Evolutionary conservation across 2,888 invertebrate species (phyloP).

Genomic region (Drosophila kokeensis): DNA sequence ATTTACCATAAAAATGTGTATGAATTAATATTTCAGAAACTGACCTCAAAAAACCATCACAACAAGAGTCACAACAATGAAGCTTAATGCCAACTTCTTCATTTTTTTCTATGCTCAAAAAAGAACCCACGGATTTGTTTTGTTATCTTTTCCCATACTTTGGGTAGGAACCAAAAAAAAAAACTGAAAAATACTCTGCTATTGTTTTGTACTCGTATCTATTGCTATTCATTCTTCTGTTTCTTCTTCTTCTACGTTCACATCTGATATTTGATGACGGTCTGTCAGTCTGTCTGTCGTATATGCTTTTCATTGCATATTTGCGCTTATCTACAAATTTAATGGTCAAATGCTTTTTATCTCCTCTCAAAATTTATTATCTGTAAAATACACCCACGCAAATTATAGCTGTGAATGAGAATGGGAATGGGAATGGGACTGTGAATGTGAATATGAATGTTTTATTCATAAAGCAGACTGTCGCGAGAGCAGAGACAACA

Average conservation of each 20-base stretch:
- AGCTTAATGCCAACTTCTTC: slow-evolving; percentile 30
- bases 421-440: slow-evolving; percentile 39
- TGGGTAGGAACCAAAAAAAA: slow-evolving; percentile 23
- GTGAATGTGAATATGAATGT: slow-evolving; percentile 46
- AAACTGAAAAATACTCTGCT: slow-evolving; percentile 15
- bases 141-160: slow-evolving; percentile 63
- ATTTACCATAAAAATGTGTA: slow-evolving; percentile 22
- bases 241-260: neutral
- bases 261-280: neutral
- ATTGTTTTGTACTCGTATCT: slow-evolving; percentile 44
- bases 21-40: slow-evolving; percentile 17
- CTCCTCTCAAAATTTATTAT: slow-evolving; percentile 68
- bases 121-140: slow-evolving; percentile 63
- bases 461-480: slow-evolving; percentile 37
- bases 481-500: slow-evolving; percentile 20
- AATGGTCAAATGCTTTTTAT: slow-evolving; percentile 71
- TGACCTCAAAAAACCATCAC: slow-evolving; percentile 44
- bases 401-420: slow-evolving; percentile 42
- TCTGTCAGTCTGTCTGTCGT: neutral
- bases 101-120: slow-evolving; percentile 9
- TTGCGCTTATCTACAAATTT: slow-evolving; percentile 62
- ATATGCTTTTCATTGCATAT: slow-evolving; percentile 50
- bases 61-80: slow-evolving; percentile 41
- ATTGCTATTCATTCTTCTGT: slow-evolving; percentile 24
- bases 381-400: slow-evolving; percentile 69